These are phyloP conservation scores for Buphagus erythrorhynchus DNA, from an alignment of 2,797 vertebrate species.

Conservation along the genomic window DNA sequence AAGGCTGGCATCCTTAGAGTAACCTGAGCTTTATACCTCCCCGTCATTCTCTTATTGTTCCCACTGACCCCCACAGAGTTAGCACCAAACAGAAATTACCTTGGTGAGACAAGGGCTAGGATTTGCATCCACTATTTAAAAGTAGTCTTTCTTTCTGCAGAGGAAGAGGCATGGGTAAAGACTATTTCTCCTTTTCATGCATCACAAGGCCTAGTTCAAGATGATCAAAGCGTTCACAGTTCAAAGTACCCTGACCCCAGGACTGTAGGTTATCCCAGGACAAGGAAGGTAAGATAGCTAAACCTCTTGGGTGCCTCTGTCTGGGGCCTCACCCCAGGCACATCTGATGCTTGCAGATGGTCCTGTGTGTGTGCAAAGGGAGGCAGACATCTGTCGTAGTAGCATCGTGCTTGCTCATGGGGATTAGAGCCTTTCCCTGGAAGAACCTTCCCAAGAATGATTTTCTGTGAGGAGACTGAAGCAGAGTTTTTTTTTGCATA, in stretches of 20 bases:
- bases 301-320: not conserved
- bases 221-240: rapidly evolving
- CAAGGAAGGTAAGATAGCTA: not conserved
- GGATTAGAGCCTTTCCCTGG: not conserved
- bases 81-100: not conserved
- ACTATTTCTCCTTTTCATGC: not conserved
- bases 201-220: not conserved
- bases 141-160: not conserved
- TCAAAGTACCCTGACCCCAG: rapidly evolving
- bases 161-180: not conserved
- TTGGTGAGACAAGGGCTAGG: not conserved
- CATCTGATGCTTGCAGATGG: not conserved
- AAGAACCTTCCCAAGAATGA: not conserved
- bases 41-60: not conserved
- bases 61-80: not conserved
- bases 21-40: not conserved
- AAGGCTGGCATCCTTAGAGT: not conserved
- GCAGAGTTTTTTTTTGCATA: rapidly evolving
- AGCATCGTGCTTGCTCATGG: rapidly evolving
- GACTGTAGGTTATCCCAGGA: not conserved
- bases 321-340: not conserved
- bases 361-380: not conserved
- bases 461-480: not conserved
- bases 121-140: not conserved
- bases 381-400: not conserved